These are phyloP conservation scores for Parazoanthus darwini DNA, from an alignment of 92 coral and sea anemone genomes.

Conservation along the genomic window DNA sequence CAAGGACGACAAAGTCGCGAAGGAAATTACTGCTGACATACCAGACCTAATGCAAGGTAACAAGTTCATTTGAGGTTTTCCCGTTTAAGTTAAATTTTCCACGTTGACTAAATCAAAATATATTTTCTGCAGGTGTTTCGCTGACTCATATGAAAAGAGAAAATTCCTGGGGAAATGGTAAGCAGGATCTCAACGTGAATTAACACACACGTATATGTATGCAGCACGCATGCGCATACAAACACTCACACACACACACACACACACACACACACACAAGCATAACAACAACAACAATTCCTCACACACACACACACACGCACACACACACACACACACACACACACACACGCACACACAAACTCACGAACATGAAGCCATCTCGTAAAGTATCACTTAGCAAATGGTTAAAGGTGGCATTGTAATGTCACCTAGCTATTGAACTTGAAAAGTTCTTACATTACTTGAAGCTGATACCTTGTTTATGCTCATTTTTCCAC, in stretches of 20 bases:
- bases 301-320: neutral
- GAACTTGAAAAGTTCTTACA: too few relatives aligned
- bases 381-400: too few relatives aligned
- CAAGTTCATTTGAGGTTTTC: neutral
- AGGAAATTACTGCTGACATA: slow-evolving; percentile 5
- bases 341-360: neutral
- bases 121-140: neutral
- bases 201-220: neutral
- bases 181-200: neutral
- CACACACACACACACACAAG: too few relatives aligned
- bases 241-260: neutral
- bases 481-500: too few relatives aligned
- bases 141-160: neutral
- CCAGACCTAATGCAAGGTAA: slow-evolving; percentile 15
- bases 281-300: too few relatives aligned
- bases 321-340: neutral
- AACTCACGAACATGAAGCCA: neutral
- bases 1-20: slow-evolving; percentile 14
- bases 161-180: slow-evolving; percentile 30
- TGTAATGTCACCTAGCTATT: too few relatives aligned
- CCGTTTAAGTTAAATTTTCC: neutral
- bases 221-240: neutral
- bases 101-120: too few relatives aligned
- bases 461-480: too few relatives aligned
- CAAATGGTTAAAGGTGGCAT: too few relatives aligned